A percentile compares a stretch with the other conserved stretches of the same genome.
phyloP scores from a whole-genome alignment of 2,888 invertebrate species.

The Mycogona germanica region DNA sequence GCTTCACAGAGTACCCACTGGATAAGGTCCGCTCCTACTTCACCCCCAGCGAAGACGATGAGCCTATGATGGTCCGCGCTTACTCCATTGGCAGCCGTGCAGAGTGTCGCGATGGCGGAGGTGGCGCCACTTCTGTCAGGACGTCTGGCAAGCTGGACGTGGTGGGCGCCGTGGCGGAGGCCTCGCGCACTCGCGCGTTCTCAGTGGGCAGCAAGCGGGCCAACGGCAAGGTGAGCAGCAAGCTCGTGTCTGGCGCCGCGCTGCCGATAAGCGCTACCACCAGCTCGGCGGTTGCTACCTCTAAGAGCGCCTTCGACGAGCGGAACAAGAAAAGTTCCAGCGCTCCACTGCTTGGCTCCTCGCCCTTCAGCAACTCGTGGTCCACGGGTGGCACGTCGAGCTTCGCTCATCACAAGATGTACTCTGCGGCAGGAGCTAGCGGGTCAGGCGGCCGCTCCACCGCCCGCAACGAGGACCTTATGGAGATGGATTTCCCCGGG shows the following conservation, averaged over 20 bases:
- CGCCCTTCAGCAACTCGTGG: constrained; percentile 32
- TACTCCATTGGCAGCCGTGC: constrained; percentile 77
- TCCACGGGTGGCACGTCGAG: constrained; percentile 35
- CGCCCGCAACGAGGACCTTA: constrained; percentile 47
- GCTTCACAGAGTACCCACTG: constrained; percentile 62
- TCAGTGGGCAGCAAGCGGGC: constrained; percentile 54
- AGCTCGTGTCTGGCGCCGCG: constrained; percentile 21
- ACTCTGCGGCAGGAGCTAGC: neutral
- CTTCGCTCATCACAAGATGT: constrained; percentile 27
- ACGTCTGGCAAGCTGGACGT: constrained; percentile 12
- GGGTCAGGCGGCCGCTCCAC: neutral
- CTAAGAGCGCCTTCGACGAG: constrained; percentile 30
- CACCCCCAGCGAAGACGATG: constrained; percentile 44
- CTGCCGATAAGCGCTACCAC: constrained; percentile 23
- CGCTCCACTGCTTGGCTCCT: constrained; percentile 47
- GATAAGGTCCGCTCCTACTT: constrained; percentile 69
- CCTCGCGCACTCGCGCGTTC: constrained; percentile 52
- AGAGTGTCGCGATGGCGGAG: constrained; percentile 35
- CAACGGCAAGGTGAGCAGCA: constrained; percentile 25
- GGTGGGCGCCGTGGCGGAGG: constrained; percentile 26
- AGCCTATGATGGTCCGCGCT: constrained; percentile 44
- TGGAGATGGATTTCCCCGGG: constrained; percentile 63
- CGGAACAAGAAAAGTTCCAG: constrained; percentile 48
- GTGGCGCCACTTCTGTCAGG: no score
- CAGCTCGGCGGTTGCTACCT: constrained; percentile 24